These are phyloP conservation scores for Callipepla californica DNA, from an alignment of 2,113 vertebrate species.

Conservation along the genomic window DNA sequence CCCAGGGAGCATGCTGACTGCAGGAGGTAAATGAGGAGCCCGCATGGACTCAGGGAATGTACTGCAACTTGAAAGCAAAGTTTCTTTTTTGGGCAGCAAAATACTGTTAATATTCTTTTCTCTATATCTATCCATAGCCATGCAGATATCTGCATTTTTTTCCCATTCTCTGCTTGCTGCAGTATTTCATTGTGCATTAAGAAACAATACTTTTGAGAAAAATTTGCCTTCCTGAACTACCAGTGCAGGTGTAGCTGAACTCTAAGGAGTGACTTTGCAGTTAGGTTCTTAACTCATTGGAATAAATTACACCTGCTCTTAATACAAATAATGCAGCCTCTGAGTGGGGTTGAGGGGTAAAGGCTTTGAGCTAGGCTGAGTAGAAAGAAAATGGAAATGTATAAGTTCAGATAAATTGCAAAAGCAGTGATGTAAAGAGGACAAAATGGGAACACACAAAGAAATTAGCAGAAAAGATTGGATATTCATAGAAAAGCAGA, in stretches of 20 bases:
- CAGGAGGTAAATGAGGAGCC: background rate
- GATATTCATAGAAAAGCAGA: background rate
- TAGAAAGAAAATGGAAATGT: background rate
- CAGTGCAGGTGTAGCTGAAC: background rate
- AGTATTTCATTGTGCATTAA: background rate
- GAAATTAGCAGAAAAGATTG: background rate
- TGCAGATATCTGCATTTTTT: background rate
- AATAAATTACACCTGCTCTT: background rate
- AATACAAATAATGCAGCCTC: background rate
- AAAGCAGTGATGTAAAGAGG: background rate
- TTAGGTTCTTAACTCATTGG: background rate
- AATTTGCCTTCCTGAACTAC: background rate
- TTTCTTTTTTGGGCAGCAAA: background rate
- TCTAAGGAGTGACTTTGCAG: background rate
- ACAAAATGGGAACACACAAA: background rate
- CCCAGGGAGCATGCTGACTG: rapidly evolving
- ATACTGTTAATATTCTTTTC: background rate
- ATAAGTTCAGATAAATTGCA: background rate
- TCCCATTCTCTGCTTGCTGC: background rate
- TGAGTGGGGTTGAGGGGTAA: background rate
- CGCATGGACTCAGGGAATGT: background rate
- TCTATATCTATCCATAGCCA: background rate
- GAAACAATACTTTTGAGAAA: background rate
- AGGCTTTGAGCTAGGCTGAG: background rate
- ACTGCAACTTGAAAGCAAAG: rapidly evolving